Evolutionary conservation across 2,113 vertebrate species (phyloP).

Genomic region (Malurus alboscapulatus): DNA sequence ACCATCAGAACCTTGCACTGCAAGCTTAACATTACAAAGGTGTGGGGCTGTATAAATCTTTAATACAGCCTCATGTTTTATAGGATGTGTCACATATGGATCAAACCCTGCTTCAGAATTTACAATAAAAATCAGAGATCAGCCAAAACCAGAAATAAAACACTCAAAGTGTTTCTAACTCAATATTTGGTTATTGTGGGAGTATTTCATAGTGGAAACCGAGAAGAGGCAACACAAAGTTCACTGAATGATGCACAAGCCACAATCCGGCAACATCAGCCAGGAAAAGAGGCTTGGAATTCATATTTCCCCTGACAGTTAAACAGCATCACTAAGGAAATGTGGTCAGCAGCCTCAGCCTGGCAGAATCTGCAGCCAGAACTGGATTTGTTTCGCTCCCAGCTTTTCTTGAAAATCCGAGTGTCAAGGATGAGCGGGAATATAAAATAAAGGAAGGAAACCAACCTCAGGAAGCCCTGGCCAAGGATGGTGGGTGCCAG

Average conservation of each 20-base stretch:
- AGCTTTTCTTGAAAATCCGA: not conserved
- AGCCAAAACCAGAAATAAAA: not conserved
- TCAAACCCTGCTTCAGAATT: not conserved
- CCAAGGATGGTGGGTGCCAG: rapidly evolving
- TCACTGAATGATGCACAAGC: not conserved
- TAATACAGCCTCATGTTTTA: rapidly evolving
- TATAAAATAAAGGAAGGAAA: not conserved
- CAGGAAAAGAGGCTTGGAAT: not conserved
- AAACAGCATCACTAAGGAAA: not conserved
- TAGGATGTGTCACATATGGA: not conserved
- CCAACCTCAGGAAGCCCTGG: not conserved
- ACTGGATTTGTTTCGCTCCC: not conserved
- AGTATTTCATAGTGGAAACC: not conserved
- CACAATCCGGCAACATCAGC: not conserved
- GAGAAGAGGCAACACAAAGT: not conserved
- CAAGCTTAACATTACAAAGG: too few relatives aligned
- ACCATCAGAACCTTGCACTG: not conserved
- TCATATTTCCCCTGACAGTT: not conserved
- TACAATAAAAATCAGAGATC: not conserved
- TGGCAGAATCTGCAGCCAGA: not conserved
- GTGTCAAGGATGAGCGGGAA: not conserved
- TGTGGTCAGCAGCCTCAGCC: not conserved
- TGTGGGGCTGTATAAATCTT: rapidly evolving
- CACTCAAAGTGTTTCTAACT: not conserved
- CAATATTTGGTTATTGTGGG: not conserved